Evolutionary conservation across 1,140 invertebrate genomes (phyloP), one percentile per base, ranked within the genome.

Genomic region (Belonocnema kinseyi): DNA sequence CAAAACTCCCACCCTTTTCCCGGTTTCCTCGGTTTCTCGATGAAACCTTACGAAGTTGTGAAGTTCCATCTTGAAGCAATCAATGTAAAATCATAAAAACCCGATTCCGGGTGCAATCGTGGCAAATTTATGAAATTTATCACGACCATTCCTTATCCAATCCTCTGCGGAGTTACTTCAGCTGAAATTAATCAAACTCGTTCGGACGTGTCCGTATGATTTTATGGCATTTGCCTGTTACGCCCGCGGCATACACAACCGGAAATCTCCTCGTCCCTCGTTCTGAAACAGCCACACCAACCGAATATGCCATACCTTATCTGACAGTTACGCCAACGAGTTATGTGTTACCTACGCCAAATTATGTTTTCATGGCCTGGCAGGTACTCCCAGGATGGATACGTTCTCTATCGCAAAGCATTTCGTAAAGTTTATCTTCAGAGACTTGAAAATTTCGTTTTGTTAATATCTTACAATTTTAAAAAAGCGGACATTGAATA

Each of bases 201-300:
- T 66, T 66, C 61, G 61, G 61, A 66, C 61, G 61, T 66, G 61
- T 66, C 26, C 61, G 61, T 66, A 66, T 66, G 61, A 66, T 66
- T 66, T 66, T 66, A 66, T 66, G 61, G 61, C 61, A 33, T 66
- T 40, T 66, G 61, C 61, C 33, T 66, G 21, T 14, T 66, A 66
- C 61, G 61, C 61, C 61, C 33, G 61, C 61, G 61, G 61, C 61
- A 66, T 66, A 26, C 61, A 66, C 61, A 66, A 66, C 13, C 61
- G 14, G 61, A n/a, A 66, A 66, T 66, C 11, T 12, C 33, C 61
- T 40, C 26, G 14, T 46, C 26, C 14, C 33, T 66, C 26, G 61
- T 40, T 40, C 3, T 66, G 61, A 66, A 66, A 66, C 26, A 33
- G 61, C 61, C 33, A 66, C 61, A 66, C 61, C 61, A 66, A n/a